These are phyloP conservation scores for Malthinus flaveolus DNA, from an alignment of 2,888 invertebrate species.

Conservation along the genomic window DNA sequence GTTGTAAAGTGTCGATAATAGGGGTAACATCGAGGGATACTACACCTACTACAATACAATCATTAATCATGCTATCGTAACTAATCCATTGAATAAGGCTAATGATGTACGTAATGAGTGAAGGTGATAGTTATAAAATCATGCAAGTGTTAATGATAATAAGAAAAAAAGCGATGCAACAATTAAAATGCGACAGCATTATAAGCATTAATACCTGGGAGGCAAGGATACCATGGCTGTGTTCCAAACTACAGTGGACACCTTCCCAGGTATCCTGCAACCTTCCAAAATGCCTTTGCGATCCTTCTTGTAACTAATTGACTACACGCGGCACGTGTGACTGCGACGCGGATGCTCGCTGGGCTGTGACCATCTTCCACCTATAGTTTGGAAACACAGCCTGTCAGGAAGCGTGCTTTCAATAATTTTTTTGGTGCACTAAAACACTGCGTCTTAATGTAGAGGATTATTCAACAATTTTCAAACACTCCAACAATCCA, in stretches of 20 bases:
- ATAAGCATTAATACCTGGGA: slow-evolving; percentile 58
- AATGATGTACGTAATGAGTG: background rate
- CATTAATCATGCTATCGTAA: slow-evolving; percentile 2
- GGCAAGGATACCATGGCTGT: slow-evolving; percentile 68
- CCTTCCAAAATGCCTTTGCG: slow-evolving; percentile 46
- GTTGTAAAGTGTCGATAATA: background rate
- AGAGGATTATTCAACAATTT: slow-evolving; percentile 23
- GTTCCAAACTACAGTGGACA: slow-evolving; percentile 62
- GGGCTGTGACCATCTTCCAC: slow-evolving; percentile 49
- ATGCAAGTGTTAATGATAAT: slow-evolving; percentile 13
- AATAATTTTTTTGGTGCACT: slow-evolving; percentile 32
- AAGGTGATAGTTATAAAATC: background rate
- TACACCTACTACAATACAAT: background rate
- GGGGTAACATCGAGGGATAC: background rate
- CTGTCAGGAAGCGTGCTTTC: slow-evolving; percentile 49
- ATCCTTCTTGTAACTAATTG: slow-evolving; percentile 42
- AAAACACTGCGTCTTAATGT: slow-evolving; percentile 30
- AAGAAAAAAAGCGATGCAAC: slow-evolving; percentile 22
- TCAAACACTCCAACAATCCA: background rate
- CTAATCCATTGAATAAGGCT: background rate
- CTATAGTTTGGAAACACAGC: slow-evolving; percentile 58
- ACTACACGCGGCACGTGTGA: slow-evolving; percentile 40
- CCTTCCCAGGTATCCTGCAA: slow-evolving; percentile 52
- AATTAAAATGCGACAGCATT: slow-evolving; percentile 11
- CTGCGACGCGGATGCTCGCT: slow-evolving; percentile 42